phyloP scores from a whole-genome alignment of 1,140 invertebrate genomes.

The Ctenoplectra terminalis region DNA sequence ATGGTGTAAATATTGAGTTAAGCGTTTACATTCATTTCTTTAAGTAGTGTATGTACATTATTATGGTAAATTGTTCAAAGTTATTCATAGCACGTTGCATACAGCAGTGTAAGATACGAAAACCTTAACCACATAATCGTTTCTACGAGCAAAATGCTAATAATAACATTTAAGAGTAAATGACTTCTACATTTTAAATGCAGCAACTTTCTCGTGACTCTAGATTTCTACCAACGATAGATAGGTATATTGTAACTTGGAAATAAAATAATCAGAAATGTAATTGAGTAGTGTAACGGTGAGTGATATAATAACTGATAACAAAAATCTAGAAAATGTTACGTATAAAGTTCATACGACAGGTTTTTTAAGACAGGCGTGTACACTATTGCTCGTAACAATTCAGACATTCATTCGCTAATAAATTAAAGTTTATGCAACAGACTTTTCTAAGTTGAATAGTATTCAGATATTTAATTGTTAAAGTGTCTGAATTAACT shows the following conservation, averaged over 20 bases:
- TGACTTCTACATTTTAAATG: neutral
- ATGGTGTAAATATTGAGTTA: too few species aligned
- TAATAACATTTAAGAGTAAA: neutral
- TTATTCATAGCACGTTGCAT: too few species aligned
- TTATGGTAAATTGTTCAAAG: neutral
- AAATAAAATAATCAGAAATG: neutral
- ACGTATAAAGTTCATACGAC: too few species aligned
- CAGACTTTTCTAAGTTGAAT: too few species aligned
- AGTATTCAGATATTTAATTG: too few species aligned
- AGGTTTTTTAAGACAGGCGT: too few species aligned
- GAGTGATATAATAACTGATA: neutral
- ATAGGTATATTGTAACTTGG: neutral
- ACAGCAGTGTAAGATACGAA: neutral
- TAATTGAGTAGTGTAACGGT: neutral
- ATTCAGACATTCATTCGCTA: too few species aligned
- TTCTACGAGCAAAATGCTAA: neutral
- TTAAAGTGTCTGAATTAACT: too few species aligned
- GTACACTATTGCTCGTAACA: too few species aligned
- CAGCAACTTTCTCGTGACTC: slow-evolving; percentile 1
- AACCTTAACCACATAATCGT: neutral
- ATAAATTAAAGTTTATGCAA: too few species aligned
- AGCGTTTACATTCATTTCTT: too few species aligned
- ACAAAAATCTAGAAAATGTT: neutral
- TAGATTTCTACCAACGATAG: neutral
- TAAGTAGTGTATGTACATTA: neutral